phyloP scores from a whole-genome alignment of 2,797 vertebrate species.

The Cryptoblepharus egeriae region DNA sequence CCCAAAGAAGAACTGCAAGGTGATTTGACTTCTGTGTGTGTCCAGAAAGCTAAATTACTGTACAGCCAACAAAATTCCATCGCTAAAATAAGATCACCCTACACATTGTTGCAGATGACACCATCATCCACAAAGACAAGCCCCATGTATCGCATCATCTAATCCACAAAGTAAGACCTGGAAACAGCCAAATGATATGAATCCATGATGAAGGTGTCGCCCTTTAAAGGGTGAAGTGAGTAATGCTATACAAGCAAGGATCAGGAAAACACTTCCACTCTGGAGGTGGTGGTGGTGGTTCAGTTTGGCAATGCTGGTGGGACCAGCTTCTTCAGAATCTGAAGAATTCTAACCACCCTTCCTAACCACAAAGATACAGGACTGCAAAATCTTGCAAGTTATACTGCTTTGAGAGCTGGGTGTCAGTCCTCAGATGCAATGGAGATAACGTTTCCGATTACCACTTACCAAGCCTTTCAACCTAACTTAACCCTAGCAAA shows the following conservation, averaged over 20 bases:
- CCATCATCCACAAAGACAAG: fast-evolving
- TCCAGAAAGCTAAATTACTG: constrained; percentile 18
- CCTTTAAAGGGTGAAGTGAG: neutral
- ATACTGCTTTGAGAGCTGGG: neutral
- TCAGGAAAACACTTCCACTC: neutral
- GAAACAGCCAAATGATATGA: neutral
- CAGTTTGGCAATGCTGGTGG: too few species aligned
- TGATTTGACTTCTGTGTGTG: neutral
- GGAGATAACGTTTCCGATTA: neutral
- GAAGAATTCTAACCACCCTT: too few species aligned
- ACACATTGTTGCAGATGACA: neutral
- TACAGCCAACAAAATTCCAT: neutral
- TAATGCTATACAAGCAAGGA: neutral
- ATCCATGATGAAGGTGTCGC: neutral
- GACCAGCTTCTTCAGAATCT: neutral
- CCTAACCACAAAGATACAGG: neutral
- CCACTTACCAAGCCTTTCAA: neutral
- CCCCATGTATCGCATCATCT: neutral
- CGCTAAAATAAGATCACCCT: neutral
- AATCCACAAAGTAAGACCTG: neutral
- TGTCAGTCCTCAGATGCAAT: too few species aligned
- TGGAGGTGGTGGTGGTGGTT: too few species aligned
- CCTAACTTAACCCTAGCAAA: constrained; percentile 1
- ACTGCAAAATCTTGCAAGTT: neutral
- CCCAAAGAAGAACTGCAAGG: constrained; percentile 5